Evolutionary conservation across 2,797 vertebrate genomes (phyloP), one percentile per base, ranked within the genome.

Genomic region (Haliaeetus albicilla): DNA sequence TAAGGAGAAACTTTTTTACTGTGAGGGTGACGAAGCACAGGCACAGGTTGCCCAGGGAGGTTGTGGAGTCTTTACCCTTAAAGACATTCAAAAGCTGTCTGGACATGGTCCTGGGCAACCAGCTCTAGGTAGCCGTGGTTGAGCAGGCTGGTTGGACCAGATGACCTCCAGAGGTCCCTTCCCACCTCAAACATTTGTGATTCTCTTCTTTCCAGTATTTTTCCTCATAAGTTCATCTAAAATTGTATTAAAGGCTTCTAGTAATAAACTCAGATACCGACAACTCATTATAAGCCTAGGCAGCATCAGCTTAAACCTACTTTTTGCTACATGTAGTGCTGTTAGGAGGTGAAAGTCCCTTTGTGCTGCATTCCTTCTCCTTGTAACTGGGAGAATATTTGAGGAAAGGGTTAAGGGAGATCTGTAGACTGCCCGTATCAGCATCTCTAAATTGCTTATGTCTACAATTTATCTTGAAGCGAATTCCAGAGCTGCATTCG

Each of bases 401-500:
- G 65, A 87, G 71, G 67, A 48, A 35, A 13, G 69, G 16, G 9
- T 77, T 39, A 5, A 49, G 51, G 28, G 23, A 4, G 5, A 20
- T 37, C 39, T 65, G 31, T 15, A 25, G 28, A 78, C 54, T 61
- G 75, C 31, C 56, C 1, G 1, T 30, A 19, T 61, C 82, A 79
- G 59, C 54, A n/a, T 46, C 49, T 81, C 53, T 44, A 8, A 60
- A n/a, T n/a, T 28, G 39, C 39, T 46, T 3, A 0, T 25, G 37
- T 20, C 30, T 27, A 2, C 2, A 3, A 11, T 25, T 49, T 39
- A 9, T 39, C 22, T 16, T 43, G 75, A 64, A 84, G 87, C 31
- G 65, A 10, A 1, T 44, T 53, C 28, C 77, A 71, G 84, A 44
- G 69, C 27, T n/a, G 59, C 13, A 0, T 54, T 90, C 0, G 0